Conservation (phyloP, 1,140 invertebrate genomes). For the Formica exsecta region DNA sequence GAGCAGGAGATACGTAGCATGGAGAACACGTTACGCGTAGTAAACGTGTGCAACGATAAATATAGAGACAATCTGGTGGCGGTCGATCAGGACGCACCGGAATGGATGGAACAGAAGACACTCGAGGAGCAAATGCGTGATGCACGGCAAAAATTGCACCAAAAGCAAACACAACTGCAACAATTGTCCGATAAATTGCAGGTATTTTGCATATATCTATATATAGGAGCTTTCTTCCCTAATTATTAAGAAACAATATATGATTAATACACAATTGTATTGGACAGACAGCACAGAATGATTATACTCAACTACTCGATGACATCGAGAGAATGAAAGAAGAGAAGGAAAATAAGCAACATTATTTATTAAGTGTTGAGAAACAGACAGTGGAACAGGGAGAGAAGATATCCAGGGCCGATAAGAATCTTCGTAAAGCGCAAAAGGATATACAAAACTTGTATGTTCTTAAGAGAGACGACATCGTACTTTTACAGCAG, state of each 20-base stretch:
- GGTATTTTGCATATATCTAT: slow-evolving; percentile 59
- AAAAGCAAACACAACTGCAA: slow-evolving; percentile 70
- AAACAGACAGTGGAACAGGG: slow-evolving; percentile 81
- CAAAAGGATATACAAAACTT: slow-evolving; percentile 80
- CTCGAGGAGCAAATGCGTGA: slow-evolving; percentile 87
- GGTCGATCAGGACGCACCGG: slow-evolving; percentile 85
- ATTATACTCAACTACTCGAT: slow-evolving; percentile 72
- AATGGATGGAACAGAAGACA: slow-evolving; percentile 85
- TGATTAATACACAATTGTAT: slow-evolving; percentile 18
- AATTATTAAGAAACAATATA: neutral
- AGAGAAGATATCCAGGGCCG: slow-evolving; percentile 80
- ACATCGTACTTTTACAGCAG: slow-evolving; percentile 80
- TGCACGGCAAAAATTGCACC: slow-evolving; percentile 73
- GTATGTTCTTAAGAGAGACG: slow-evolving; percentile 74
- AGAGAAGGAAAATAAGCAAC: slow-evolving; percentile 77
- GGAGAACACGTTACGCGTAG: slow-evolving; percentile 90
- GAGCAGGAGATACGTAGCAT: slow-evolving; percentile 91
- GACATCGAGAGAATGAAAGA: slow-evolving; percentile 77
- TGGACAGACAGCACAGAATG: slow-evolving; percentile 74
- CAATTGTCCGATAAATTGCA: slow-evolving; percentile 69
- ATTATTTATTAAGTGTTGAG: slow-evolving; percentile 74
- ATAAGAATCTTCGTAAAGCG: slow-evolving; percentile 79
- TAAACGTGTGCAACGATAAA: slow-evolving; percentile 89
- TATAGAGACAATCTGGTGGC: slow-evolving; percentile 87
- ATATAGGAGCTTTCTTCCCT: neutral